Base-by-base conservation (phyloP, 2,797 vertebrate genomes). In the Chaetodon trifasciatus region DNA sequence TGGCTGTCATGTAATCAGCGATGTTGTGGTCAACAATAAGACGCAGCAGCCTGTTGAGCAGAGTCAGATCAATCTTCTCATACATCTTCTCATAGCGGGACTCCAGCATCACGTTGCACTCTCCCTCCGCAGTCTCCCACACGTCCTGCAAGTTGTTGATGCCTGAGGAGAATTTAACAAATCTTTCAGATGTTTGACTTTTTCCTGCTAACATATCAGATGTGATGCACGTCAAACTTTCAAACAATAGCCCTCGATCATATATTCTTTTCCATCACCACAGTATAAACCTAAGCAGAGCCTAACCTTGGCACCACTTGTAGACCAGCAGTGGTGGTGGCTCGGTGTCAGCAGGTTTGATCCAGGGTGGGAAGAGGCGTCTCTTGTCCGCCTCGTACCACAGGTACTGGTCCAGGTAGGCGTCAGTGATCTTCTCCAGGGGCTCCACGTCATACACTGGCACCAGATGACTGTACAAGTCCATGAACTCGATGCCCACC, bases 81-180 rank as follows among this genome's bases (percentile, higher is more conserved):
- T 99, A 99, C 98, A 99, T 99, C 93, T 99, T 99, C 94, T 99
- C 98, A 62, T 99, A 99, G 21, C 98, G 97, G 2, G 98, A 99
- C 76, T 99, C 98, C 82, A 99, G 93, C 98, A 99, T 99, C 83
- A 99, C 98, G 0, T 99, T 99, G 90, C 98, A 99, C 74, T 99
- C 98, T 0, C 98, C 98, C 78, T 99, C 98, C 0, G 96, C 95
- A 0, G 98, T 99, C 92, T 99, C 98, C 98, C 98, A 99, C 70
- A 99, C 98, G 6, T 99, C 98, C 86, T 99, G 98, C 81, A 99
- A 93, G 85, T 99, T 99, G 90, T 99, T 99, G 85, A 99, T 98
- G 73, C 98, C 98, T 99, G 85, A 40, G 12, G 65, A 64, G 7
- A 58, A 70, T 4, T n/a, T 52, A n/a, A 76, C 12, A 74, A 56